These are phyloP conservation scores for Hoplostethus atlanticus DNA, from an alignment of 2,797 vertebrate genomes.

Conservation along the genomic window DNA sequence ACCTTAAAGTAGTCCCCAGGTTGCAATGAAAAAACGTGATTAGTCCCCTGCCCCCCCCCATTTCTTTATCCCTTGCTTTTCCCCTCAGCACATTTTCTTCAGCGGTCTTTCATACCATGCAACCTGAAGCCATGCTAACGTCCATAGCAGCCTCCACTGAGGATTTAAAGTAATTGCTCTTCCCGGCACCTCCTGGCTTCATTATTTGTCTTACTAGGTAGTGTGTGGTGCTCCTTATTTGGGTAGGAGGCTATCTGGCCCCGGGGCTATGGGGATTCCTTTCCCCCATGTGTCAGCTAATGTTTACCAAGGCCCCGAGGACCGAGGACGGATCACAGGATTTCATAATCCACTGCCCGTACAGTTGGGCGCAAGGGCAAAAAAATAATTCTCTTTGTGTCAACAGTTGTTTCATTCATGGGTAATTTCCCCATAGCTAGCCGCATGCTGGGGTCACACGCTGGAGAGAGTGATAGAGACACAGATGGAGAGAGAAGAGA, in stretches of 20 bases:
- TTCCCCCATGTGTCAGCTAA: constrained; percentile 83
- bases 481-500: constrained; percentile 30
- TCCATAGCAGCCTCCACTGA: constrained; percentile 41
- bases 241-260: constrained; percentile 71
- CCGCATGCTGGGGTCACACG: constrained; percentile 49
- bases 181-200: constrained; percentile 61
- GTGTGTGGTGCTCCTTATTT: constrained; percentile 60
- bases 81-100: constrained; percentile 1
- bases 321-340: constrained; percentile 80
- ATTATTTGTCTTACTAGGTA: constrained; percentile 71
- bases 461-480: constrained; percentile 33
- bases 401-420: constrained; percentile 85
- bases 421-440: constrained; percentile 79
- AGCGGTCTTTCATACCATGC: constrained; percentile 27
- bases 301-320: constrained; percentile 82
- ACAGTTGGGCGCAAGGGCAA: constrained; percentile 73
- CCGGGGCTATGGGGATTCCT: constrained; percentile 80
- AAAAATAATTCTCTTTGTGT: constrained; percentile 82
- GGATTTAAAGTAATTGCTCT: constrained; percentile 72
- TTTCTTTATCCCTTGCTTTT: constrained; percentile 10
- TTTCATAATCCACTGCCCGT: constrained; percentile 81
- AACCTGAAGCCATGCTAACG: constrained; percentile 50
- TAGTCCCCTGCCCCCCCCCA: too few species aligned
- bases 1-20: background rate
- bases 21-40: background rate